These are phyloP conservation scores for Merluccius polli DNA, from an alignment of 2,797 vertebrate genomes.

Conservation along the genomic window DNA sequence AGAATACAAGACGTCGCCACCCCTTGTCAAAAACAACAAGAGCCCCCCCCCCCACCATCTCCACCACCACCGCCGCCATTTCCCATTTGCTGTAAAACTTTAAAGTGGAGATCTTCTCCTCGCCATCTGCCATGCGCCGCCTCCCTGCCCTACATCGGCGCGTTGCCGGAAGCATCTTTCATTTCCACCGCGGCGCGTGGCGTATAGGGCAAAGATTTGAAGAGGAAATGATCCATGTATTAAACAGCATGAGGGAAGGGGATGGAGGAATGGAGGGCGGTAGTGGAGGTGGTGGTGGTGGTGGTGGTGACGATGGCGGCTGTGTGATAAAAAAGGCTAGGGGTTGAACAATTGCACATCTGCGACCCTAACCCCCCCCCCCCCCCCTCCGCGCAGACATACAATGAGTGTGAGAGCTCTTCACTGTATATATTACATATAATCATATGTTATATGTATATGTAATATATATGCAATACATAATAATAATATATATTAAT, in stretches of 20 bases:
- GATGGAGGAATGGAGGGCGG: neutral
- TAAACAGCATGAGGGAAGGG: conserved; percentile 10
- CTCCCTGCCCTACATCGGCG: neutral
- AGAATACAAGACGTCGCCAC: neutral
- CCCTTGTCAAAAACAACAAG: neutral
- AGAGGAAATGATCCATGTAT: conserved; percentile 33
- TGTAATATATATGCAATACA: too few species aligned
- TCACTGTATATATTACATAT: too few species aligned
- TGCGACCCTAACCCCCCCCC: too few species aligned
- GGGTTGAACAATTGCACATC: neutral
- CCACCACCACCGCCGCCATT: too few species aligned
- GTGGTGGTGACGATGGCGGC: too few species aligned
- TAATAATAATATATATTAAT: too few species aligned
- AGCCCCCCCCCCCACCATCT: neutral
- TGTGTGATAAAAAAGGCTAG: neutral
- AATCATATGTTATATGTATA: too few species aligned
- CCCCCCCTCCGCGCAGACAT: too few species aligned
- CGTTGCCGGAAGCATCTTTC: conserved; percentile 15
- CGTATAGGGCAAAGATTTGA: conserved; percentile 19
- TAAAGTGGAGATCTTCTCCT: conserved; percentile 7
- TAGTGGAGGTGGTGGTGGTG: too few species aligned
- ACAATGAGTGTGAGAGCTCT: too few species aligned
- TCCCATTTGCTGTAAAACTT: neutral
- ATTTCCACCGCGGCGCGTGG: conserved; percentile 4
- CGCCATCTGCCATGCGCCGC: conserved; percentile 26